These are phyloP conservation scores for Cichlasoma orientale DNA, from an alignment of 2,797 vertebrate genomes.

Conservation along the genomic window DNA sequence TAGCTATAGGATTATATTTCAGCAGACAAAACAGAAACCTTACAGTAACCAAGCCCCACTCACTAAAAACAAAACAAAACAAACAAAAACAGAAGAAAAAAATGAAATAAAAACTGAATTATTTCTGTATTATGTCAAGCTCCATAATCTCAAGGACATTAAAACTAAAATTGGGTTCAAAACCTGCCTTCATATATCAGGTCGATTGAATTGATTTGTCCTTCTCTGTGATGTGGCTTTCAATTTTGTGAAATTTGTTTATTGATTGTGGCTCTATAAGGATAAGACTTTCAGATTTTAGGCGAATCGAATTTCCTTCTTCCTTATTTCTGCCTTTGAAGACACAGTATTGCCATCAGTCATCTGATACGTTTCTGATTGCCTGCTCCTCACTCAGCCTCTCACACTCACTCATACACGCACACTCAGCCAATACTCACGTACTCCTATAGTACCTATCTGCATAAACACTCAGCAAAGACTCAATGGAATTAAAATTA, in stretches of 20 bases:
- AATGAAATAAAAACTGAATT: not conserved
- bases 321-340: slow-evolving; percentile 13
- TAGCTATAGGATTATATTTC: not conserved
- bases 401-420: not conserved
- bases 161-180: slow-evolving; percentile 24
- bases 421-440: not conserved
- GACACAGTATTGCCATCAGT: slow-evolving; percentile 4
- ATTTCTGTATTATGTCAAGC: slow-evolving; percentile 17
- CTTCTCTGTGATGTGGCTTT: slow-evolving; percentile 4
- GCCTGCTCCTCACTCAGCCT: not conserved
- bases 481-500: slow-evolving; percentile 20
- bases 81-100: not conserved
- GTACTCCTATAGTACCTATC: not conserved
- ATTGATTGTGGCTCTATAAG: not conserved
- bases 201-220: slow-evolving; percentile 22
- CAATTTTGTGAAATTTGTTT: not conserved
- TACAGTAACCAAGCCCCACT: not conserved
- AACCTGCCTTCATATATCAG: slow-evolving; percentile 17
- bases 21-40: not conserved
- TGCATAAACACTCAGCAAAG: slow-evolving; percentile 15
- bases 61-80: not conserved
- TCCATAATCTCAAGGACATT: slow-evolving; percentile 9
- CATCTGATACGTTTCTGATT: not conserved
- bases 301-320: not conserved
- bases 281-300: not conserved